Conservation (phyloP, 1,140 invertebrate species). For the Protaetia brevitarsis region DNA sequence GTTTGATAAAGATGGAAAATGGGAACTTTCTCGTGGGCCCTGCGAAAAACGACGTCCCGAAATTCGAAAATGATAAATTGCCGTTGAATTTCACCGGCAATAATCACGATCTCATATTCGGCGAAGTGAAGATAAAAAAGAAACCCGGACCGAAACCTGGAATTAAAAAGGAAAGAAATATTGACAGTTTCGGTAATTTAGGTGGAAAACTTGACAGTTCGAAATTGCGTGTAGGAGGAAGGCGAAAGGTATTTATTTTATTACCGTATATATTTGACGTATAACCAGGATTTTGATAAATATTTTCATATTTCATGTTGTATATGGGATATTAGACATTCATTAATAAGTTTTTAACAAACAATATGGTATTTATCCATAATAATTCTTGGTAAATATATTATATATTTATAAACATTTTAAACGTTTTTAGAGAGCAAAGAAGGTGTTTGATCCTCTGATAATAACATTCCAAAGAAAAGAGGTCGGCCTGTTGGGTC, state of each 20-base stretch:
- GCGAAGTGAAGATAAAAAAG: slow-evolving; percentile 26
- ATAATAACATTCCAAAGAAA: slow-evolving; percentile 67
- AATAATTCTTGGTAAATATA: neutral
- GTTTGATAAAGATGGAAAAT: slow-evolving; percentile 63
- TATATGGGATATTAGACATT: no score
- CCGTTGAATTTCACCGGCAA: slow-evolving; percentile 4
- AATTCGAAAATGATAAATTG: slow-evolving; percentile 20
- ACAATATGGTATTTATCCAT: no score
- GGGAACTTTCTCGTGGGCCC: slow-evolving; percentile 65
- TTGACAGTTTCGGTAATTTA: slow-evolving; percentile 32
- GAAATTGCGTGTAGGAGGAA: slow-evolving; percentile 39
- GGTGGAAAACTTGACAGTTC: slow-evolving; percentile 27
- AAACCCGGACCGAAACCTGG: slow-evolving; percentile 28
- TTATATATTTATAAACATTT: neutral
- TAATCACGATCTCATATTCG: neutral
- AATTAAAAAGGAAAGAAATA: slow-evolving; percentile 27
- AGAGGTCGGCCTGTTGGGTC: slow-evolving; percentile 61
- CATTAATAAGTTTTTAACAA: no score
- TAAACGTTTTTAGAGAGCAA: slow-evolving; percentile 51
- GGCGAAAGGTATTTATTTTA: slow-evolving; percentile 40
- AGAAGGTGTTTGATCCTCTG: slow-evolving; percentile 77
- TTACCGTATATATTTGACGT: slow-evolving; percentile 22
- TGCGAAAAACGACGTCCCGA: slow-evolving; percentile 41
- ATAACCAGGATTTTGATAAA: no score
- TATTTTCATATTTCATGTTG: neutral